Evolutionary conservation across 2,797 vertebrate species (phyloP).

Genomic region (Gambelia wislizenii): DNA sequence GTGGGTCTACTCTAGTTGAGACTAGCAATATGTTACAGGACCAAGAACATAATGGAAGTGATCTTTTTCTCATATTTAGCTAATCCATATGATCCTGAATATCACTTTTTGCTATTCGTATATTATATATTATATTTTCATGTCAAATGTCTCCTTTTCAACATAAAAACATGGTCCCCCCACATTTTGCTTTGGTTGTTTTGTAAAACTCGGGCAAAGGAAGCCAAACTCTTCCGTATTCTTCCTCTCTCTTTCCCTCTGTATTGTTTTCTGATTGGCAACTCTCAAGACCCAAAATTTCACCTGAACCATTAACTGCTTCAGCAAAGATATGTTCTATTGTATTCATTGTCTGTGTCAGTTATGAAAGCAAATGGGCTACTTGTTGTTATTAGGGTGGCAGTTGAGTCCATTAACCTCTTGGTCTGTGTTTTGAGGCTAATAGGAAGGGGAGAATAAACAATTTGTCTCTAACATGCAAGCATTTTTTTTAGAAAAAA

Average conservation of each 20-base stretch:
- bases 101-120: constrained; percentile 40
- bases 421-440: not conserved
- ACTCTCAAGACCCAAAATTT: constrained; percentile 43
- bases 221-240: constrained; percentile 56
- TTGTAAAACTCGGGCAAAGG: constrained; percentile 45
- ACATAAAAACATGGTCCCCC: constrained; percentile 22
- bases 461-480: not conserved
- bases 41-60: constrained; percentile 38
- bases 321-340: not conserved
- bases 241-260: constrained; percentile 32
- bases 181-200: not conserved
- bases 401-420: constrained; percentile 5
- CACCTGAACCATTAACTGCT: constrained; percentile 24
- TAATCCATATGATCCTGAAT: constrained; percentile 62
- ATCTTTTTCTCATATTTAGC: constrained; percentile 59
- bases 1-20: too few species aligned
- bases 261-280: not conserved
- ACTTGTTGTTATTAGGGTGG: not conserved
- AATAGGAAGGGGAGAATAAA: not conserved
- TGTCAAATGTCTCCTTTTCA: constrained; percentile 55
- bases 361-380: not conserved
- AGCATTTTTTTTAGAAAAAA: too few species aligned
- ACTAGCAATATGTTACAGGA: too few species aligned
- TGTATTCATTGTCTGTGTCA: not conserved
- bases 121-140: constrained; percentile 70